Conservation (phyloP, 2,797 vertebrate species). For the Lepus townsendii region DNA sequence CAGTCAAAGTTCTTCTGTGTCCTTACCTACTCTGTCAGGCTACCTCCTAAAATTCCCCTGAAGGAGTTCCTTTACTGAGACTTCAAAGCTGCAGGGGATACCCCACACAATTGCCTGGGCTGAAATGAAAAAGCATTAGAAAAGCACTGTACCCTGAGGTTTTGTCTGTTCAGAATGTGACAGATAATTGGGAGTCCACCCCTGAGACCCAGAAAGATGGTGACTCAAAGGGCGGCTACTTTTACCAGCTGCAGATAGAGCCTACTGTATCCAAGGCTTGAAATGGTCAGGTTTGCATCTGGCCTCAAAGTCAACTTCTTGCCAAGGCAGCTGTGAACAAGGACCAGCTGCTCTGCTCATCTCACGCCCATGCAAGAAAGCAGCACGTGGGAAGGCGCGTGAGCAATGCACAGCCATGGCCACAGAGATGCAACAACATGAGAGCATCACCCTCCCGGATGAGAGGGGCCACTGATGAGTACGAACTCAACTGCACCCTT, state of each 20-base stretch:
- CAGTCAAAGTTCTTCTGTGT: background rate
- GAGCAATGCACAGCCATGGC: background rate
- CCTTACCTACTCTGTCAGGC: background rate
- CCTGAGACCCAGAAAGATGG: background rate
- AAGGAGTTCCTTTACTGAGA: background rate
- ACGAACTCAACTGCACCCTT: background rate
- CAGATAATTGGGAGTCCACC: background rate
- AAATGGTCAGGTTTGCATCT: background rate
- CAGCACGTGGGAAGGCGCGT: background rate
- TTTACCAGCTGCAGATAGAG: background rate
- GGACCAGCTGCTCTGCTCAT: background rate
- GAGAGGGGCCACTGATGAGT: too few species aligned
- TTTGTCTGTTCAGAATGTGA: background rate
- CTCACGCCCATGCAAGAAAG: background rate
- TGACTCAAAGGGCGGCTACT: background rate
- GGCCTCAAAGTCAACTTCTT: background rate
- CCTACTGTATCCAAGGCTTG: background rate
- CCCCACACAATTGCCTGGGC: background rate
- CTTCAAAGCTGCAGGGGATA: background rate
- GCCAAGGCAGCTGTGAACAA: background rate
- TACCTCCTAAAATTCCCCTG: background rate
- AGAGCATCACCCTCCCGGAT: background rate
- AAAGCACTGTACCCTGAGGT: background rate
- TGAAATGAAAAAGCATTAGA: background rate
- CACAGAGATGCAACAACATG: background rate